Evolutionary conservation across 2,888 invertebrate genomes (phyloP).

Genomic region (Diarsia brunnea): DNA sequence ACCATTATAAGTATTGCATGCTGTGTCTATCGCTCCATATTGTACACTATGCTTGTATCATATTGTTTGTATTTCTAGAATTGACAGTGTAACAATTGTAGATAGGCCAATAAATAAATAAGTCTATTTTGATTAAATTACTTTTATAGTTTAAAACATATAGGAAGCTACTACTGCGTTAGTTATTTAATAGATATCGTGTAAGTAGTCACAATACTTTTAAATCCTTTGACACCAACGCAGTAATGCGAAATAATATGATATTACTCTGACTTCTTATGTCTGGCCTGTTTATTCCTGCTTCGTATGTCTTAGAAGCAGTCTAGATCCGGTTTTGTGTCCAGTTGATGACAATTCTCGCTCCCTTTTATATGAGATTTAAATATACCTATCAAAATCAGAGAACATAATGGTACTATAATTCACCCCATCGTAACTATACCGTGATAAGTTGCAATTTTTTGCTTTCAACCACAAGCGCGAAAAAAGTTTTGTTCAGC

Average conservation of each 20-base stretch:
- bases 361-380: background rate
- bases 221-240: background rate
- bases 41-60: too few relatives aligned
- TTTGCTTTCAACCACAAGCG: background rate
- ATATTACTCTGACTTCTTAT: too few relatives aligned
- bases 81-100: too few relatives aligned
- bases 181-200: background rate
- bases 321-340: background rate
- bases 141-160: background rate
- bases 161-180: background rate
- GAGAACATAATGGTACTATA: background rate
- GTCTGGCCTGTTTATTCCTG: background rate
- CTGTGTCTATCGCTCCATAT: too few relatives aligned
- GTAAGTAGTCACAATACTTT: background rate
- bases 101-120: too few relatives aligned
- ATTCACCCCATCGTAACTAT: background rate
- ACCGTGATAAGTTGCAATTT: background rate
- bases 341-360: background rate
- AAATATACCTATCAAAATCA: background rate
- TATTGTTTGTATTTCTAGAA: too few relatives aligned
- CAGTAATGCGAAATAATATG: background rate
- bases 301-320: background rate
- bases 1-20: too few relatives aligned
- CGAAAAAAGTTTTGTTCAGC: background rate
- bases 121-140: too few relatives aligned